Evolutionary conservation across 1,140 invertebrate genomes (phyloP).

Genomic region (Lutraria rhynchaena): DNA sequence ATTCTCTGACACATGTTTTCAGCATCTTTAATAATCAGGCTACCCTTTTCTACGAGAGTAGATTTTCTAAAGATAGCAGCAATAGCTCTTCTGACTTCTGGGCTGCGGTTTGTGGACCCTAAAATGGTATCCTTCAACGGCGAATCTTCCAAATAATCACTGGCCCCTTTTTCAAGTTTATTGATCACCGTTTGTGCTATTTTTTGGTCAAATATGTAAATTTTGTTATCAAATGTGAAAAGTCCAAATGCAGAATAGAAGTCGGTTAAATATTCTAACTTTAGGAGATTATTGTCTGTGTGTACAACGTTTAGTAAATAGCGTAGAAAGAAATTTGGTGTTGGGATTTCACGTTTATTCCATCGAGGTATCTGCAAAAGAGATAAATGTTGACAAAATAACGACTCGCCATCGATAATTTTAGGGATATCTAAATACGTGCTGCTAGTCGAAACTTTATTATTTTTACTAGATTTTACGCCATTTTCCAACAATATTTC

Average conservation of each 20-base stretch:
- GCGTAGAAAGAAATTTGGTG: slow-evolving; percentile 34
- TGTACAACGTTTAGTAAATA: slow-evolving; percentile 44
- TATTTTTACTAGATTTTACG: no score
- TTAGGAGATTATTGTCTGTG: slow-evolving; percentile 52
- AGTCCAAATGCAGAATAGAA: slow-evolving; percentile 64
- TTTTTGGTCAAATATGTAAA: slow-evolving; percentile 68
- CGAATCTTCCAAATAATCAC: slow-evolving; percentile 66
- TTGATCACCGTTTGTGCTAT: slow-evolving; percentile 66
- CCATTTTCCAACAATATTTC: no score
- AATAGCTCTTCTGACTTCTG: slow-evolving; percentile 67
- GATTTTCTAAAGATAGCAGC: slow-evolving; percentile 67
- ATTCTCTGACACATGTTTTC: slow-evolving; percentile 64
- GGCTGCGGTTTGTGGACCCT: slow-evolving; percentile 66
- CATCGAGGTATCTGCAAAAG: slow-evolving; percentile 29
- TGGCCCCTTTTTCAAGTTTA: slow-evolving; percentile 69
- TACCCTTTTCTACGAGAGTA: slow-evolving; percentile 61
- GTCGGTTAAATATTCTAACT: slow-evolving; percentile 67
- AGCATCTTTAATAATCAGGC: slow-evolving; percentile 62
- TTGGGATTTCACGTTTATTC: slow-evolving; percentile 51
- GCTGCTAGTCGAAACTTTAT: no score
- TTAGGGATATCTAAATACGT: no score
- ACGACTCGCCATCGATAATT: no score
- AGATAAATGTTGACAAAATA: no score
- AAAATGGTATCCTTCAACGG: slow-evolving; percentile 68
- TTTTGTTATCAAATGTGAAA: slow-evolving; percentile 60